A percentile compares a stretch with the other conserved stretches of the same genome.
These are phyloP conservation scores for Epinotia brunnichana DNA, from an alignment of 2,888 invertebrate genomes.

Conservation along the genomic window DNA sequence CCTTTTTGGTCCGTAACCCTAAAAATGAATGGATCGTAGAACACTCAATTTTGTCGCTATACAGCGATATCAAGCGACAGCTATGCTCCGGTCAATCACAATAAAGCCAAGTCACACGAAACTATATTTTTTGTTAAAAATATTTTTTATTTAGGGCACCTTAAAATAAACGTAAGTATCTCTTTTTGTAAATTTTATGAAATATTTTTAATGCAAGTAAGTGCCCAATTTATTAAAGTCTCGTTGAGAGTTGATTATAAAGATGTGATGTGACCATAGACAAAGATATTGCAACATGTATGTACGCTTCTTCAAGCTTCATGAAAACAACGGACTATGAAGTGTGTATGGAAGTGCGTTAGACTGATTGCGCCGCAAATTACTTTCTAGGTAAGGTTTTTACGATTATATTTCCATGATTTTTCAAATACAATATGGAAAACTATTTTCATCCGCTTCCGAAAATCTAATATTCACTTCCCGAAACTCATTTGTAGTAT, in stretches of 20 bases:
- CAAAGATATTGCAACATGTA: constrained; percentile 60
- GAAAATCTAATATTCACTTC: constrained; percentile 46
- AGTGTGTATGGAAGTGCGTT: constrained; percentile 85
- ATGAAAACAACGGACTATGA: constrained; percentile 79
- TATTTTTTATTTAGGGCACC: background rate
- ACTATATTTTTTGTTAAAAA: background rate
- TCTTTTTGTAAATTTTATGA: background rate
- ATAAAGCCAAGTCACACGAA: constrained; percentile 35
- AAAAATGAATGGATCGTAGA: too few species aligned
- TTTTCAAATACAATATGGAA: constrained; percentile 38
- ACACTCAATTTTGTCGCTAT: too few species aligned
- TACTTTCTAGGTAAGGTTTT: constrained; percentile 76
- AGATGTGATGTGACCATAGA: constrained; percentile 45
- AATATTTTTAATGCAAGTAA: background rate
- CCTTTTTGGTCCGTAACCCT: too few species aligned
- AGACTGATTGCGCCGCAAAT: constrained; percentile 86
- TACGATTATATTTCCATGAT: constrained; percentile 44
- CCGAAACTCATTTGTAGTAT: constrained; percentile 55
- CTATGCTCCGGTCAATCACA: background rate
- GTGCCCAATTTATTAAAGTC: background rate
- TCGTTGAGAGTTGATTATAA: background rate
- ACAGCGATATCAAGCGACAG: constrained; percentile 6
- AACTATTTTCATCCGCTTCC: constrained; percentile 27
- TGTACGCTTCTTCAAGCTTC: constrained; percentile 80
- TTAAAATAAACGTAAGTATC: background rate